Percentiles rank a stretch among this genome's conserved stretches.
phyloP scores from a whole-genome alignment of 2,888 invertebrate genomes.

The Morpho achilles region DNA sequence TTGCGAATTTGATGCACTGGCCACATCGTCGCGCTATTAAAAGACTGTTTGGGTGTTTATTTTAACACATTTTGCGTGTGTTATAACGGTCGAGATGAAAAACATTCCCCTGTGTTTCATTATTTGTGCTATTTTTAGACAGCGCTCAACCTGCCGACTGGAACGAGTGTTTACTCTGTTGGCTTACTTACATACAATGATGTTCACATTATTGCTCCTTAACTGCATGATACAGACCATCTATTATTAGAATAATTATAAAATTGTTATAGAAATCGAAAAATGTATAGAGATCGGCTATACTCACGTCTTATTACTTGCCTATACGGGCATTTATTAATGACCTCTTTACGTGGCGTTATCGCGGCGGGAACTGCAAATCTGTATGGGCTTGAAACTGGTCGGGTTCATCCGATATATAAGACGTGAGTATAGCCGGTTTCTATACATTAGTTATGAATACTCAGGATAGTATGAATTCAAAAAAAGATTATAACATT shows the following conservation, averaged over 20 bases:
- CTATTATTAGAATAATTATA: background rate
- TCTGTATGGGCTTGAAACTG: too few species aligned
- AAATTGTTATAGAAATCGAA: too few species aligned
- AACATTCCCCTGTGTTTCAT: conserved; percentile 78
- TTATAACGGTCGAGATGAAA: conserved; percentile 74
- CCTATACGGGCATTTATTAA: too few species aligned
- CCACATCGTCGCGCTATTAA: conserved; percentile 71
- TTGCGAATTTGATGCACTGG: conserved; percentile 68
- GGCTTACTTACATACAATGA: conserved; percentile 66
- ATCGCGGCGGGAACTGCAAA: too few species aligned
- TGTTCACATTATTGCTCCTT: conserved; percentile 59
- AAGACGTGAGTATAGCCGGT: too few species aligned
- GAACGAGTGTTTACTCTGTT: conserved; percentile 66
- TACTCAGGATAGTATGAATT: too few species aligned
- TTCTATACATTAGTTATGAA: too few species aligned
- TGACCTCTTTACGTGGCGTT: too few species aligned
- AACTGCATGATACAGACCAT: conserved; percentile 23
- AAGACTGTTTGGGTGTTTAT: conserved; percentile 75
- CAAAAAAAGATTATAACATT: too few species aligned
- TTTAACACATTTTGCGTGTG: conserved; percentile 76
- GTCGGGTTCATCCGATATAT: too few species aligned
- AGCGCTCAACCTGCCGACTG: conserved; percentile 69
- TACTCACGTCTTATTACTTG: too few species aligned
- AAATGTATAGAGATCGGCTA: too few species aligned
- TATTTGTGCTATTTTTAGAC: conserved; percentile 75